Conservation (phyloP, 2,113 vertebrate species). For the Phoenicopterus ruber region DNA sequence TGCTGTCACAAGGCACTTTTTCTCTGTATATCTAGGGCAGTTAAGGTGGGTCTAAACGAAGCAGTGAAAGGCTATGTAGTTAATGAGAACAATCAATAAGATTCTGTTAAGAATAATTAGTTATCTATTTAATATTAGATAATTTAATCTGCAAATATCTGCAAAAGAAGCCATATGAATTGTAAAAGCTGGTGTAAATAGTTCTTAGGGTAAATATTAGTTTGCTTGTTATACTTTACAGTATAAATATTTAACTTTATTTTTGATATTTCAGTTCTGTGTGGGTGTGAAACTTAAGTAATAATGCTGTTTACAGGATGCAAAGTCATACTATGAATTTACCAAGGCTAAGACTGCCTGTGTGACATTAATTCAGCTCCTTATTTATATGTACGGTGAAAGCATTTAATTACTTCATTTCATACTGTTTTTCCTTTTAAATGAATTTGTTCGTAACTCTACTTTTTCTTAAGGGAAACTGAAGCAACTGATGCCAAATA, state of each 20-base stretch:
- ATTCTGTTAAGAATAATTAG: neutral
- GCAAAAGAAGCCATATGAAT: neutral
- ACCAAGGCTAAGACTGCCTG: neutral
- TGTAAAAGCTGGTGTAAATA: neutral
- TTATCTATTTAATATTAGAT: neutral
- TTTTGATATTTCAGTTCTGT: neutral
- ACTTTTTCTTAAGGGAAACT: neutral
- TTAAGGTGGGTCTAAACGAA: neutral
- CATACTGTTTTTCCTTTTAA: neutral
- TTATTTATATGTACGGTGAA: neutral
- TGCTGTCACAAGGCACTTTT: neutral
- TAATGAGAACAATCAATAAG: neutral
- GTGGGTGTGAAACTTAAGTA: neutral
- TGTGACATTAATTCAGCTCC: neutral
- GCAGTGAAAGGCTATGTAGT: neutral
- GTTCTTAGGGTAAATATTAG: neutral
- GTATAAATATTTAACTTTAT: neutral
- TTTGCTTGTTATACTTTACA: neutral
- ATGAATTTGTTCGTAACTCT: neutral
- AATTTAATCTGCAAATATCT: neutral
- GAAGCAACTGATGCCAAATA: neutral
- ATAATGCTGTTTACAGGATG: neutral
- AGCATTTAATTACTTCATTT: neutral
- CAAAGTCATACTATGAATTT: neutral
- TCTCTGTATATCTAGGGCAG: neutral